These are phyloP conservation scores for Dicerorhinus sumatrensis DNA, from an alignment of 2,113 vertebrate species.

Conservation along the genomic window DNA sequence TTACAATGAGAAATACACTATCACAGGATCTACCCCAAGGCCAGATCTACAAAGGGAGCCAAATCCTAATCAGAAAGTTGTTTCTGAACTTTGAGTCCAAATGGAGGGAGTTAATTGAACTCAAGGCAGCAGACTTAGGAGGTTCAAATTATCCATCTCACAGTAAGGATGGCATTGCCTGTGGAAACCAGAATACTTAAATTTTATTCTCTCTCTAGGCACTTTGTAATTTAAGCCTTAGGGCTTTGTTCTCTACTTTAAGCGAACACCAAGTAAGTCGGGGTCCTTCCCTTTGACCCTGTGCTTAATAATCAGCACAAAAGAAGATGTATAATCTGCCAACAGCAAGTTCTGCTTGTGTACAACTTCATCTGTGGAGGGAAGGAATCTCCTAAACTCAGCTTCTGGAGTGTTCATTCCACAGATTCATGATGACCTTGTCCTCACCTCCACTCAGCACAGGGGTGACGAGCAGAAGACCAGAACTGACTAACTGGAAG, in stretches of 20 bases:
- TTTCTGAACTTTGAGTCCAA: background rate
- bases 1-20: conserved; percentile 21
- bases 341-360: background rate
- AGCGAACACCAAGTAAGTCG: background rate
- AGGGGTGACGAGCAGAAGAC: background rate
- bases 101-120: background rate
- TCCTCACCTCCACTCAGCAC: background rate
- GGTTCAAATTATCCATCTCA: background rate
- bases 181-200: background rate
- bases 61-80: conserved; percentile 27
- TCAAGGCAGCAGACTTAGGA: background rate
- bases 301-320: background rate
- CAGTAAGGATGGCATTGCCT: background rate
- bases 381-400: background rate
- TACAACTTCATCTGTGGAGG: background rate
- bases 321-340: background rate
- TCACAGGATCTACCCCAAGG: background rate
- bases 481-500: background rate
- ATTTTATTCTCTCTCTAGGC: background rate
- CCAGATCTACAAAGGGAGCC: background rate
- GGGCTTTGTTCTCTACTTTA: conserved; percentile 38
- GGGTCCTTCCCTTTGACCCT: background rate
- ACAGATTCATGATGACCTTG: background rate
- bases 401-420: background rate
- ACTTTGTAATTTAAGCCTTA: background rate